Conservation (phyloP, 2,888 invertebrate species). For the Hirtodrosophila confusa region DNA sequence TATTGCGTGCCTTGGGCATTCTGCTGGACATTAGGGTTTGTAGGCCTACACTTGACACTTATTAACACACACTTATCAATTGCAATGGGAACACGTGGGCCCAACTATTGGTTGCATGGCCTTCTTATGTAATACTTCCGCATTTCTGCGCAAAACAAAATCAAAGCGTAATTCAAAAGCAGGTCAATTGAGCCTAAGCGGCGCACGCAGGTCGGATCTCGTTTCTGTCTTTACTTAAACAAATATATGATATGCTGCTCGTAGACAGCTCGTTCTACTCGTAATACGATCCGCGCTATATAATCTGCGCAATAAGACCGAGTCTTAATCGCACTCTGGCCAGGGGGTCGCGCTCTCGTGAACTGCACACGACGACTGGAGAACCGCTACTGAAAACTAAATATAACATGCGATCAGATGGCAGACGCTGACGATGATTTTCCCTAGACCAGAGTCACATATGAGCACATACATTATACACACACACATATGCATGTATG, state of each 20-base stretch:
- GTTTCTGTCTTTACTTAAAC: slow-evolving; percentile 13
- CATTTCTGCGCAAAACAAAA: slow-evolving; percentile 37
- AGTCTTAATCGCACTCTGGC: background rate
- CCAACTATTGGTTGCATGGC: slow-evolving; percentile 14
- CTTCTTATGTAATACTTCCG: slow-evolving; percentile 12
- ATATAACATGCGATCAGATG: slow-evolving; percentile 45
- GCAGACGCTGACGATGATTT: slow-evolving; percentile 35
- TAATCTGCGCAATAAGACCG: slow-evolving; percentile 32
- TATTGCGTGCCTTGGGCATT: slow-evolving; percentile 44
- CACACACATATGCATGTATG: background rate
- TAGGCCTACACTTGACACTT: slow-evolving; percentile 13
- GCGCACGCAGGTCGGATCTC: background rate
- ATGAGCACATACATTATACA: slow-evolving; percentile 2
- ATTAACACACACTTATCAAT: slow-evolving; percentile 17
- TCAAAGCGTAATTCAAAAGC: slow-evolving; percentile 36
- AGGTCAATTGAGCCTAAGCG: slow-evolving; percentile 66
- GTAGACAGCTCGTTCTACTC: background rate
- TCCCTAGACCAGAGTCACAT: background rate
- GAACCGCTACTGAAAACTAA: slow-evolving; percentile 72
- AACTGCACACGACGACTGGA: slow-evolving; percentile 72
- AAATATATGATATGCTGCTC: slow-evolving; percentile 8
- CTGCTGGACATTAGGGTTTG: slow-evolving; percentile 2
- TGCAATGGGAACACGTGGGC: background rate
- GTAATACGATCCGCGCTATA: slow-evolving; percentile 32
- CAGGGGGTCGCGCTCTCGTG: slow-evolving; percentile 24